Conservation (phyloP, 2,888 invertebrate genomes). For the Adelognathus sp. region DNA sequence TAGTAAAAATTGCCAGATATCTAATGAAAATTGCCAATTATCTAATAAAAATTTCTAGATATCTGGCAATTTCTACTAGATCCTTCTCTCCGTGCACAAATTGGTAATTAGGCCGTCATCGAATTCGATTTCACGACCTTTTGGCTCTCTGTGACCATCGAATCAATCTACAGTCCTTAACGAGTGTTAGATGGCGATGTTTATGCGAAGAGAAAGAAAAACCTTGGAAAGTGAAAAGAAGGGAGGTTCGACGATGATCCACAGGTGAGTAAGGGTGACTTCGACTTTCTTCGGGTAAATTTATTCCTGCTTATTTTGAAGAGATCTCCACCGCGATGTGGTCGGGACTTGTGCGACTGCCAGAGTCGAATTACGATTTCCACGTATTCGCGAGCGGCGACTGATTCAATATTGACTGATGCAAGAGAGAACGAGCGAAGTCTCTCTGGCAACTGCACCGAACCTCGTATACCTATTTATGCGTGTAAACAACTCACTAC, state of each 20-base stretch:
- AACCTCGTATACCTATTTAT: neutral
- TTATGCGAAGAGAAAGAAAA: no score
- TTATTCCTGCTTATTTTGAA: constrained; percentile 17
- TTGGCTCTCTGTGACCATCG: no score
- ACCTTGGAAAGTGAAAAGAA: neutral
- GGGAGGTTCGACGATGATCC: neutral
- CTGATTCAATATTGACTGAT: constrained; percentile 16
- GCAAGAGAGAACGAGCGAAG: neutral
- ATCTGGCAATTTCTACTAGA: no score
- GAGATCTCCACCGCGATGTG: neutral
- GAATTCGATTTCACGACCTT: no score
- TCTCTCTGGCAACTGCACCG: neutral
- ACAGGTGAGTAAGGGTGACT: neutral
- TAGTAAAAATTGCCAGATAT: no score
- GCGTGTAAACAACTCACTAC: neutral
- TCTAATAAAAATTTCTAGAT: no score
- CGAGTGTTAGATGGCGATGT: neutral
- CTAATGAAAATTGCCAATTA: no score
- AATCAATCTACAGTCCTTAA: no score
- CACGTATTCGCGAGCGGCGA: neutral
- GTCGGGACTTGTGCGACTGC: neutral
- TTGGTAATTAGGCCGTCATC: no score
- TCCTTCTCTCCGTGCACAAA: no score
- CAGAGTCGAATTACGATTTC: neutral
- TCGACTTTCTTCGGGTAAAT: no score